Conservation (phyloP, 2,888 invertebrate species). For the Zaprionus lineosus region DNA sequence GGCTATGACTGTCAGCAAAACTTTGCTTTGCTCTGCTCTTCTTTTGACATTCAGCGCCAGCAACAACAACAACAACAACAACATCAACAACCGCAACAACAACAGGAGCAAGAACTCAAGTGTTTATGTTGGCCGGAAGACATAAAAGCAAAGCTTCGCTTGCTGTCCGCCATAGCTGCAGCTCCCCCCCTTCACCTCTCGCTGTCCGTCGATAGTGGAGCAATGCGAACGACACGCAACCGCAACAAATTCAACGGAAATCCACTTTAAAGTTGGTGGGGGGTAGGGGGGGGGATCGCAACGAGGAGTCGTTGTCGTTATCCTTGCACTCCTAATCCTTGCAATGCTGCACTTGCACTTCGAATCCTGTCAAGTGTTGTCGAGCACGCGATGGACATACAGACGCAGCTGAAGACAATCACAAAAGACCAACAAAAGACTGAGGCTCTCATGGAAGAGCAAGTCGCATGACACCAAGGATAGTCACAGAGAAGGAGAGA, state of each 20-base stretch:
- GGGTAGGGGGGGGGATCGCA: not conserved
- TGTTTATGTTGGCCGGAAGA: conserved; percentile 80
- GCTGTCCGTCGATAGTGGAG: conserved; percentile 41
- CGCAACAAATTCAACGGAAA: conserved; percentile 78
- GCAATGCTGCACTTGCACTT: conserved; percentile 66
- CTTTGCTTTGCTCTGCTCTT: conserved; percentile 55
- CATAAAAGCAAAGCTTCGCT: conserved; percentile 66
- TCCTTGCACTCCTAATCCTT: not conserved
- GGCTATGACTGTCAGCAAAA: conserved; percentile 69
- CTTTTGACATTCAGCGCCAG: conserved; percentile 51
- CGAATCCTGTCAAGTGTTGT: conserved; percentile 67
- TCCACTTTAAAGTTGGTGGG: conserved; percentile 75
- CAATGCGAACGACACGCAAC: conserved; percentile 71
- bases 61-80: not conserved
- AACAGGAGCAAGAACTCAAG: conserved; percentile 49
- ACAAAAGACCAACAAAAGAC: conserved; percentile 38
- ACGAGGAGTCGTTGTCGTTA: conserved; percentile 8
- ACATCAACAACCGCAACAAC: conserved; percentile 12
- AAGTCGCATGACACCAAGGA: too few species aligned
- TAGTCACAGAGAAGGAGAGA: not conserved
- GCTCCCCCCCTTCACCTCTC: too few species aligned
- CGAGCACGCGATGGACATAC: conserved; percentile 72
- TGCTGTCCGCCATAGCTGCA: not conserved
- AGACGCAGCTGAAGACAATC: conserved; percentile 58
- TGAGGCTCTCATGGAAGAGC: not conserved